Percentiles rank a stretch among this genome's conserved stretches.
These are phyloP conservation scores for Hirtodrosophila cameraria DNA, from an alignment of 2,888 invertebrate genomes.

Conservation along the genomic window DNA sequence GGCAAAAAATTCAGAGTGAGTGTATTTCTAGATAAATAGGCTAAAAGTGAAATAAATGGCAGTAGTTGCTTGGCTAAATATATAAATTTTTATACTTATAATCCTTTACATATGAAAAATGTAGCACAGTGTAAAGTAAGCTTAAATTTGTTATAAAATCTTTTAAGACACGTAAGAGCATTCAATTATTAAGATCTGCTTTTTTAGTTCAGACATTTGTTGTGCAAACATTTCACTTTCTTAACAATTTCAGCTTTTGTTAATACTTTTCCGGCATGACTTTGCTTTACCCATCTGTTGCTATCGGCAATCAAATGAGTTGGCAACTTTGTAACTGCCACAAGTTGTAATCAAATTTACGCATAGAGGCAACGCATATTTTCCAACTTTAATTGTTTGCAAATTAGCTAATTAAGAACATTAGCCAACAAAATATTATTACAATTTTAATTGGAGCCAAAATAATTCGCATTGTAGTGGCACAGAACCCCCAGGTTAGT, in stretches of 20 bases:
- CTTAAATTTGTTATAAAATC: no score
- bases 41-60: neutral
- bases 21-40: conserved; percentile 25
- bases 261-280: conserved; percentile 43
- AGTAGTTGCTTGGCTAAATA: neutral
- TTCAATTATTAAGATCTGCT: conserved; percentile 9
- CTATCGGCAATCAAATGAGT: conserved; percentile 67
- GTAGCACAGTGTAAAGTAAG: no score
- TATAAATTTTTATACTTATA: no score
- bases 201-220: conserved; percentile 1
- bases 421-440: conserved; percentile 50
- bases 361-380: conserved; percentile 21
- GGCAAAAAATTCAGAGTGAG: conserved; percentile 35
- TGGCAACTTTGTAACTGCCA: conserved; percentile 47
- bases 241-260: conserved; percentile 18
- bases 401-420: conserved; percentile 74
- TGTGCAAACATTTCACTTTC: conserved; percentile 31
- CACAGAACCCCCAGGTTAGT: conserved; percentile 30
- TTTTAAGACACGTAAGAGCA: no score
- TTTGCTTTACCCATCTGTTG: conserved; percentile 25
- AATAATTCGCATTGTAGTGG: conserved; percentile 26
- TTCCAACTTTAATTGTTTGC: conserved; percentile 70
- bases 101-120: no score
- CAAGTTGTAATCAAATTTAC: conserved; percentile 26
- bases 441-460: conserved; percentile 48